Conservation (phyloP, 2,113 vertebrate genomes). For the Pelecanus crispus region DNA sequence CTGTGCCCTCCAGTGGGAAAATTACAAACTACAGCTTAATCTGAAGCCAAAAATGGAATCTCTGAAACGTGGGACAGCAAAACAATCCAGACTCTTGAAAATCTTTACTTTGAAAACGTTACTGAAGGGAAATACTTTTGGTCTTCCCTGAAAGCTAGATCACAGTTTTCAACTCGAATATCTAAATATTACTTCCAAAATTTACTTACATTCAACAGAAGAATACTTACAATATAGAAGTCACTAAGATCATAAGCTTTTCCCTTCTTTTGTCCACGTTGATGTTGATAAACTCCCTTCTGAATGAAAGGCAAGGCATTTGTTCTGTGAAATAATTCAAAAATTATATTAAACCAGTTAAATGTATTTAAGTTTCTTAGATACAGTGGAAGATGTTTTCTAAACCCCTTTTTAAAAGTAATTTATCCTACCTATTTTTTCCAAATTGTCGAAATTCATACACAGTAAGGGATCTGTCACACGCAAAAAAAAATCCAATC, state of each 20-base stretch:
- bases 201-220: neutral
- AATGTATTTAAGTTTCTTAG: neutral
- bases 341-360: neutral
- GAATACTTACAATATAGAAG: constrained; percentile 70
- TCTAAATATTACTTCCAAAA: neutral
- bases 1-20: constrained; percentile 12
- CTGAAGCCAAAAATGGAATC: neutral
- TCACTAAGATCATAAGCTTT: constrained; percentile 68
- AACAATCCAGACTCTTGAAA: neutral
- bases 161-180: neutral
- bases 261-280: constrained; percentile 66
- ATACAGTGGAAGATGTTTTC: neutral
- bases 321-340: constrained; percentile 65
- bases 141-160: neutral
- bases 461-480: constrained; percentile 76
- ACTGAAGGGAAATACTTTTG: neutral
- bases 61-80: neutral
- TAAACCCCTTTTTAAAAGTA: neutral
- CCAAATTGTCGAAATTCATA: constrained; percentile 83
- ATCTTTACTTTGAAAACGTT: neutral
- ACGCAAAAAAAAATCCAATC: constrained; percentile 79
- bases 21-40: neutral
- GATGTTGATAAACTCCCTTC: constrained; percentile 72
- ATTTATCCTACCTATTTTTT: constrained; percentile 75
- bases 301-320: constrained; percentile 79